Evolutionary conservation across 2,888 invertebrate species (phyloP), one percentile per base, ranked within the genome.

Genomic region (Arctia plantaginis): DNA sequence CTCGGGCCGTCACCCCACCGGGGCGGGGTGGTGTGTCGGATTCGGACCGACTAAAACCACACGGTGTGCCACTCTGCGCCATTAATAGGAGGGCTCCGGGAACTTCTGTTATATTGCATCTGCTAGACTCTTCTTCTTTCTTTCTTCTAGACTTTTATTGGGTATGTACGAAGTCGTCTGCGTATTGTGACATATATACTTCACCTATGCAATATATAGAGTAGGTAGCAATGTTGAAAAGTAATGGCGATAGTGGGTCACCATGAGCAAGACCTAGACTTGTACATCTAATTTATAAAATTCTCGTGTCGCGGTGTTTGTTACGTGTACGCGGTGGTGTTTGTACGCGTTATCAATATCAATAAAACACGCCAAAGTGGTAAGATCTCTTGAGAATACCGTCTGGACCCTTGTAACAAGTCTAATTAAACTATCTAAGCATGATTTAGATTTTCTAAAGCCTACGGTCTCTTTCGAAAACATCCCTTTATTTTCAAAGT

Each of bases 301-400:
- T n/a, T n/a, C n/a, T n/a, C n/a, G n/a, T n/a, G n/a, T n/a, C n/a
- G n/a, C 30, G 1, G 18, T 65, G 33, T 7, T 65, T 35, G 70
- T 86, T 85, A 74, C 86, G n/a, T n/a, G n/a, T n/a, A n/a, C n/a
- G n/a, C n/a, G n/a, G n/a, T n/a, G n/a, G n/a, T n/a, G n/a, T n/a
- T n/a, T 85, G 44, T 88, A 86, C 0, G 85, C 87, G 68, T 75
- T 84, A 23, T 86, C 74, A 13, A 87, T 80, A 68, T 87, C 86
- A 33, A 86, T 27, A 74, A 86, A 86, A 69, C 83, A 87, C 0
- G 66, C 84, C 12, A 81, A 23, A 0, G 85, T 86, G 13, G 55
- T 0, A 1, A 64, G 15, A 39, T 73, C 69, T 23, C 81, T 76
- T 1, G 76, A 69, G 67, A 85, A 83, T 1, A 84, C 86, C 39